These are phyloP conservation scores for Enteromius viviparus DNA, from an alignment of 2,797 vertebrate genomes.

Conservation along the genomic window DNA sequence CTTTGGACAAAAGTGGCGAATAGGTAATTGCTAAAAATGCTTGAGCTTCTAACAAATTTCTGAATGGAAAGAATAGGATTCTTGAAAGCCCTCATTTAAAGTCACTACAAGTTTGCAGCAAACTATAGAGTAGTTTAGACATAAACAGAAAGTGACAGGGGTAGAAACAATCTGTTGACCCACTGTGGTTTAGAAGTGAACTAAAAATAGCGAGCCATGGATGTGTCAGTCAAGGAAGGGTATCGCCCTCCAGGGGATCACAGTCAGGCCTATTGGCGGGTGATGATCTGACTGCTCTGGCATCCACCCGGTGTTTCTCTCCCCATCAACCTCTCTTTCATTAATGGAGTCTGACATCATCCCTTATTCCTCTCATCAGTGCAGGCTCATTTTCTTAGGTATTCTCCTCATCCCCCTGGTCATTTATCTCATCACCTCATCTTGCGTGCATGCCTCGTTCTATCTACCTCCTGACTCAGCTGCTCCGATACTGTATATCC, in stretches of 20 bases:
- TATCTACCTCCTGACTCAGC: conserved; percentile 51
- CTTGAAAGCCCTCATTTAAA: neutral
- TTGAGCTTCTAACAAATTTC: neutral
- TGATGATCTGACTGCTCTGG: conserved; percentile 60
- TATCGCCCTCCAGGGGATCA: conserved; percentile 36
- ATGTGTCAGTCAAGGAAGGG: conserved; percentile 51
- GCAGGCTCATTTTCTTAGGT: conserved; percentile 56
- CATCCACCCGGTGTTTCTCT: conserved; percentile 50
- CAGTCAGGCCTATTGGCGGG: conserved; percentile 45
- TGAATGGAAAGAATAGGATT: neutral
- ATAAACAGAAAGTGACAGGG: conserved; percentile 18
- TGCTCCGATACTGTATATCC: conserved; percentile 22
- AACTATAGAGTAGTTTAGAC: conserved; percentile 2
- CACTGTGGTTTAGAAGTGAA: conserved; percentile 42
- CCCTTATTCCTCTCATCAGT: conserved; percentile 50
- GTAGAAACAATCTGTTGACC: conserved; percentile 43
- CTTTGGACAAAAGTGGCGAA: neutral
- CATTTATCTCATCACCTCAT: conserved; percentile 51
- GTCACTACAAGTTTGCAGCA: neutral
- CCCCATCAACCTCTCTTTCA: conserved; percentile 51
- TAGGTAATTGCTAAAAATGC: neutral
- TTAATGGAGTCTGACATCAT: conserved; percentile 60
- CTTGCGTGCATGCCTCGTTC: conserved; percentile 23
- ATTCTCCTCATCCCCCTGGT: conserved; percentile 46
- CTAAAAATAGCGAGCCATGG: conserved; percentile 60